Evolutionary conservation across 2,113 vertebrate species (phyloP), one percentile per base, ranked within the genome.

Genomic region (Natator depressus): DNA sequence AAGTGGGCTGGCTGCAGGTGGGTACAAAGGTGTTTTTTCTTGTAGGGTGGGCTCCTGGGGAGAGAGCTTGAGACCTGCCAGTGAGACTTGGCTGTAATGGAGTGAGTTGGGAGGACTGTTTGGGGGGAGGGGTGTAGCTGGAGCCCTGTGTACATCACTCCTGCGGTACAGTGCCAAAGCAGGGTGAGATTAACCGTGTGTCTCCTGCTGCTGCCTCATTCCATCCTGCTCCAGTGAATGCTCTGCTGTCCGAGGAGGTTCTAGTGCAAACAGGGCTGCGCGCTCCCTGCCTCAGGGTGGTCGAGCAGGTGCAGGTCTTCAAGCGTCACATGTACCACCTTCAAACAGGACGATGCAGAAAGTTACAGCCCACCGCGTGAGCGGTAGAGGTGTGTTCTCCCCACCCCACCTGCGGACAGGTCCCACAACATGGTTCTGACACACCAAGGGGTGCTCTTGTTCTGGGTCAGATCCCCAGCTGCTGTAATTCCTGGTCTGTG

Each of bases 291-390:
- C 86, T 51, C 16, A 0, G 14, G 11, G 6, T 53, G 51, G 27
- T 57, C 69, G 7, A 72, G 31, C 57, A 82, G 85, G 4, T 62
- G 82, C 22, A 93, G 75, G 84, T 93, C 87, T 57, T 93, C 91
- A 14, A 93, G 84, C 3, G 87, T 85, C 57, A 93, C 87, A 17
- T 50, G 87, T 27, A 93, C 91, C 55, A 89, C 91, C 91, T 93
- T 10, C 29, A 17, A 89, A 53, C 14, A 62, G 65, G 47, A 83
- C 31, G 72, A 53, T 27, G 72, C 35, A 51, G 31, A 51, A 17
- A 54, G 75, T 24, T 78, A 25, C 57, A 59, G 17, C 42, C 35
- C 29, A 13, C 14, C 19, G 14, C 27, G 14, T 20, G 50, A n/a
- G 35, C 8, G 20, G 20, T 22, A 22, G 8, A 54, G 49, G 49